Evolutionary conservation across 1,140 invertebrate genomes (phyloP), one percentile per base, ranked within the genome.

Genomic region (Danaus plexippus): DNA sequence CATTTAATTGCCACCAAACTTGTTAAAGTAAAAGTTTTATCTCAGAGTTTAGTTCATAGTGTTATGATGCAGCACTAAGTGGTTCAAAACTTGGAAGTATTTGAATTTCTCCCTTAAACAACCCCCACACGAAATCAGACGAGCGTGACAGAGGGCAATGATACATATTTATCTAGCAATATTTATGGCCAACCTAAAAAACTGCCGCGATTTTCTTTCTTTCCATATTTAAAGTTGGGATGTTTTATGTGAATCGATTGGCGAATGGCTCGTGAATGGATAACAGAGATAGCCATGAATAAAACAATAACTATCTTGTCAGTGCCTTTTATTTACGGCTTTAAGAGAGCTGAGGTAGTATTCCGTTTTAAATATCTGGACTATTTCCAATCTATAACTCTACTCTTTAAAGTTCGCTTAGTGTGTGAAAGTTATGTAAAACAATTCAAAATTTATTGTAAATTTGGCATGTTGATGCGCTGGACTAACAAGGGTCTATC

Each of bases 111-210:
- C 64, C 62, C 64, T 41, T 44, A 63, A 59, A 53, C 42, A 50
- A 54, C 22, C 45, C 48, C 63, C 53, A 65, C 61, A 71, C 66
- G 61, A 70, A 69, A 61, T 56, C 58, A 42, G 54, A 50, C 57
- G 59, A 58, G 58, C 64, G 60, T 75, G 79, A 80, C 77, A 77
- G 62, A 61, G 73, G 67, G 64, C 81, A 77, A 77, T 77, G 69
- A 80, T 82, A 85, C 77, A 80, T 82, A 80, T 85, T 85, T 80
- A 85, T 85, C 77, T 80, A 75, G 75, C 71, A 75, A 73, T 85
- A 85, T 85, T 82, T 82, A 85, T 82, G 71, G 65, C 66, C 54
- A 61, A 56, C 63, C 68, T 71, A 67, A 77, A 79, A 80, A 75
- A 73, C 62, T 57, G 55, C 52, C 60, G 68, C 69, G 71, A 77